phyloP scores from a whole-genome alignment of 30 jellyfish, hydroid and myxozoan genomes.

The Aurelia sp. region DNA sequence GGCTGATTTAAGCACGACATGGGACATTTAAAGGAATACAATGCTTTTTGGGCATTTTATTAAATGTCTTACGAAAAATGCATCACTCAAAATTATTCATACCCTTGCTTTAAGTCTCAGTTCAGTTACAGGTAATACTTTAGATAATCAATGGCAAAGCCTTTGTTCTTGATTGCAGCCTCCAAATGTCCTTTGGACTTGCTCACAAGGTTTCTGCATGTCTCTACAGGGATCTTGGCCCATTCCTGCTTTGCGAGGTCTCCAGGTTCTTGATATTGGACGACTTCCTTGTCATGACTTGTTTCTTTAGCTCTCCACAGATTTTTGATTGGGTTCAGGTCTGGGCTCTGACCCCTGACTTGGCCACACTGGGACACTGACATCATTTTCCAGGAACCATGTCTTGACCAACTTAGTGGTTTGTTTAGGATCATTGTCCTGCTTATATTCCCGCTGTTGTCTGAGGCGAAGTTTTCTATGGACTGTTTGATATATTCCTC shows the following conservation, averaged over 20 bases:
- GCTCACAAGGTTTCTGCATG: slow-evolving; percentile 2
- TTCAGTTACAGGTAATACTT: not conserved
- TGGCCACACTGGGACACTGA: slow-evolving; percentile 32
- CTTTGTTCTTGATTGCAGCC: not conserved
- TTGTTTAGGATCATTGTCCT: slow-evolving; percentile 32
- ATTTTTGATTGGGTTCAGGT: not conserved
- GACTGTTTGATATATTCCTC: slow-evolving; percentile 9
- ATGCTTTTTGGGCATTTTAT: too few species aligned
- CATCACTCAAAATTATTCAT: slow-evolving; percentile 1
- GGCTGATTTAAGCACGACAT: too few species aligned
- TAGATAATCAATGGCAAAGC: slow-evolving; percentile 7
- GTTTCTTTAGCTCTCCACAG: slow-evolving; percentile 8
- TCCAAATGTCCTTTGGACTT: not conserved
- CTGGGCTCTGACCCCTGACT: slow-evolving; percentile 15
- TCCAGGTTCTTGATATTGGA: slow-evolving; percentile 6
- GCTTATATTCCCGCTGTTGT: not conserved
- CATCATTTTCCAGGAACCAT: not conserved
- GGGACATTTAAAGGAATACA: too few species aligned
- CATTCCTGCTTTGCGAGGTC: slow-evolving; percentile 18
- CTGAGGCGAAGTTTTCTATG: not conserved
- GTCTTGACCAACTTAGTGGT: slow-evolving; percentile 28
- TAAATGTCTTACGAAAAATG: too few species aligned
- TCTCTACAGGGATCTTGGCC: slow-evolving; percentile 10
- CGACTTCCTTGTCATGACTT: slow-evolving; percentile 11
- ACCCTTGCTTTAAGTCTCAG: not conserved